A percentile compares a stretch with the other conserved stretches of the same genome.
Evolutionary conservation across 2,113 vertebrate species (phyloP).

Genomic region (Sula dactylatra): DNA sequence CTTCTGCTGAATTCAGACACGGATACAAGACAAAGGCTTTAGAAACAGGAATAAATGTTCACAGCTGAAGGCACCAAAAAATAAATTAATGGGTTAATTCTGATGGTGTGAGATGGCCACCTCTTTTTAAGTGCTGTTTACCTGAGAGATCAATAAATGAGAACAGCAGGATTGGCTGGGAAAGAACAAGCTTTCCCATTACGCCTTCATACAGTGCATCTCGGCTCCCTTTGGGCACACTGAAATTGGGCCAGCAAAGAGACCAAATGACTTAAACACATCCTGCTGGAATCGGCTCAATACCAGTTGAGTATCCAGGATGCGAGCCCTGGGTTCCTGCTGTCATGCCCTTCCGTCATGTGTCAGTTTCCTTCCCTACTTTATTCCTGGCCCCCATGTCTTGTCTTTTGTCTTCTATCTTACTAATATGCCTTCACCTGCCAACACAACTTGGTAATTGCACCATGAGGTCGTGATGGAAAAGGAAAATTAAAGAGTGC

Average conservation of each 20-base stretch:
- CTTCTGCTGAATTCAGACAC: not conserved
- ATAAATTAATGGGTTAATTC: not conserved
- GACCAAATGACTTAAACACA: not conserved
- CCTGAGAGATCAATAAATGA: not conserved
- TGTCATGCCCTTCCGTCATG: not conserved
- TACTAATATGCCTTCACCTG: not conserved
- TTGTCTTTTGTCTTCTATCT: not conserved
- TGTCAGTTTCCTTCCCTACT: conserved; percentile 42
- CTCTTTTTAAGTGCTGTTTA: not conserved
- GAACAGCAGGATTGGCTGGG: not conserved
- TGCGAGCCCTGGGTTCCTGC: conserved; percentile 28
- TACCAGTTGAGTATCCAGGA: conserved; percentile 22
- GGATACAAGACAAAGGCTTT: not conserved
- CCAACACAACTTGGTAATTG: not conserved
- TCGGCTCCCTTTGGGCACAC: not conserved
- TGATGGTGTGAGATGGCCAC: not conserved
- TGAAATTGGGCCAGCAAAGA: not conserved
- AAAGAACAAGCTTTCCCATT: not conserved
- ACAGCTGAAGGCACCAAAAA: not conserved
- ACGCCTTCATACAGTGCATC: fast-evolving
- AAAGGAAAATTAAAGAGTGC: not conserved
- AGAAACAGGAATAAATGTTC: not conserved
- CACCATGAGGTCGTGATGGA: not conserved
- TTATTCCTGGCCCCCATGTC: not conserved
- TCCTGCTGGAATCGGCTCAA: not conserved